phyloP scores from a whole-genome alignment of 2,113 vertebrate genomes.

The Martes martes region DNA sequence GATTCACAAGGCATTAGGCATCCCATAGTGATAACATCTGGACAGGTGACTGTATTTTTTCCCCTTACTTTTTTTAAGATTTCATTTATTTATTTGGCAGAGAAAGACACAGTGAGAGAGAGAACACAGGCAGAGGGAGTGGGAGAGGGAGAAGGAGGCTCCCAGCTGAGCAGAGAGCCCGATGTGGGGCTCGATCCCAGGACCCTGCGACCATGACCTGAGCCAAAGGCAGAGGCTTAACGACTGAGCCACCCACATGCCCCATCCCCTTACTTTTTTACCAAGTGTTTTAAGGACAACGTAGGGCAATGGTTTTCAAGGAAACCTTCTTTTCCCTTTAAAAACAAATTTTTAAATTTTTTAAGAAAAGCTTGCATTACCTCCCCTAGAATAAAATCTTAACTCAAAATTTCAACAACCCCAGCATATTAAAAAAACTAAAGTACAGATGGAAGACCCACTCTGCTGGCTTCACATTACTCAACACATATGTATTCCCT shows the following conservation, averaged over 20 bases:
- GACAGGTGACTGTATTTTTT: background rate
- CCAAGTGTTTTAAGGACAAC: background rate
- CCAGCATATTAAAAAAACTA: background rate
- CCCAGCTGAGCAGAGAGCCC: too few species aligned
- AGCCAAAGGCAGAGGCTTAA: too few species aligned
- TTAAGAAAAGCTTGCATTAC: background rate
- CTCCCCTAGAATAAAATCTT: background rate
- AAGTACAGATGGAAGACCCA: background rate
- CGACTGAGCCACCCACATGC: too few species aligned
- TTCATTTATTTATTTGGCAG: too few species aligned
- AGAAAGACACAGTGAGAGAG: too few species aligned
- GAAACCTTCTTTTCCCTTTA: background rate
- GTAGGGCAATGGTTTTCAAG: background rate
- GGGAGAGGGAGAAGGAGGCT: too few species aligned
- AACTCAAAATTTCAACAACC: constrained; percentile 17
- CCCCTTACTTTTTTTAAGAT: background rate
- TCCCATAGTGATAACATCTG: background rate
- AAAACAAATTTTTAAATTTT: background rate
- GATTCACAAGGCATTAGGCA: background rate
- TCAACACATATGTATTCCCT: background rate
- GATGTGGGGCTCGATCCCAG: too few species aligned
- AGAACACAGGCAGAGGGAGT: too few species aligned
- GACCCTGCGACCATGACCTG: too few species aligned
- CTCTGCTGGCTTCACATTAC: background rate
- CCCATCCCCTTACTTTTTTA: background rate